Conservation (phyloP, 2,888 invertebrate species). For the Cabera pusaria region DNA sequence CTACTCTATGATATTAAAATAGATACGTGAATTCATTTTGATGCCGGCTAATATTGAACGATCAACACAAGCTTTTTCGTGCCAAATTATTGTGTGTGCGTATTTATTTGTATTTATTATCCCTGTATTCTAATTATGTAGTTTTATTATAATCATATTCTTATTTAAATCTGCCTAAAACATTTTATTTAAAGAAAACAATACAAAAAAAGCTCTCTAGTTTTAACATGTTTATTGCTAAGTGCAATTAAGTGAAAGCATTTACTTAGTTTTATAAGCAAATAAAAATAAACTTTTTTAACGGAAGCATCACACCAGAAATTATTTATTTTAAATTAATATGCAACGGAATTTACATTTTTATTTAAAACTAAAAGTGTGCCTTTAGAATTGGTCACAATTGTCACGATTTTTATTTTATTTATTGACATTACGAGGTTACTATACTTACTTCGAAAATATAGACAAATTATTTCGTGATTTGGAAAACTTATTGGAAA, state of each 20-base stretch:
- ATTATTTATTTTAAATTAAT: slow-evolving; percentile 4
- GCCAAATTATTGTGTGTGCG: slow-evolving; percentile 43
- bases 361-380: slow-evolving; percentile 11
- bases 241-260: slow-evolving; percentile 13
- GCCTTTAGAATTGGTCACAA: slow-evolving; percentile 19
- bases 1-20: too few relatives aligned
- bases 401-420: slow-evolving; percentile 3
- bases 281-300: background rate
- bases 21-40: too few relatives aligned
- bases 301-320: slow-evolving; percentile 13
- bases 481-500: slow-evolving; percentile 14
- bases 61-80: slow-evolving; percentile 44
- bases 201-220: slow-evolving; percentile 60
- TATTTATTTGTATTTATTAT: slow-evolving; percentile 34
- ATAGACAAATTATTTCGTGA: slow-evolving; percentile 23
- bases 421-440: too few relatives aligned
- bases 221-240: slow-evolving; percentile 61
- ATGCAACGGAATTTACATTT: background rate
- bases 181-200: slow-evolving; percentile 35
- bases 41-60: too few relatives aligned
- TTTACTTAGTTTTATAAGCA: slow-evolving; percentile 8
- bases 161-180: slow-evolving; percentile 26
- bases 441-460: too few relatives aligned
- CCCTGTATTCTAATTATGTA: slow-evolving; percentile 28
- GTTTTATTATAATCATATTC: slow-evolving; percentile 11